Evolutionary conservation across 2,113 vertebrate species (phyloP).

Genomic region (Syrrhaptes paradoxus): DNA sequence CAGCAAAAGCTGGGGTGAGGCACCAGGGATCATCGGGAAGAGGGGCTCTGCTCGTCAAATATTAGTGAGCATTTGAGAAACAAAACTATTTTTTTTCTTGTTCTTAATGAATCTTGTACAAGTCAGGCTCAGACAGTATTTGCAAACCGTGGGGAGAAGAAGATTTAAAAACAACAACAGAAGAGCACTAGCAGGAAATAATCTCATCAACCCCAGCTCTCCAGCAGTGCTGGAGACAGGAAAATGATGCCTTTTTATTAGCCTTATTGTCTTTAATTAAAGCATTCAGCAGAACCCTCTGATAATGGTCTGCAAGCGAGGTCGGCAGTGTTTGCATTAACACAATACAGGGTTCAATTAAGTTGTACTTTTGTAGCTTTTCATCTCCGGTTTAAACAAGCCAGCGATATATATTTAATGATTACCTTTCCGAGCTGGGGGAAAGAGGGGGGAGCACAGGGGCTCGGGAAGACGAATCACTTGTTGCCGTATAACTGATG

Average conservation of each 20-base stretch:
- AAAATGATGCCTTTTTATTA: constrained; percentile 78
- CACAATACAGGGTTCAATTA: constrained; percentile 73
- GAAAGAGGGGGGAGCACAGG: neutral
- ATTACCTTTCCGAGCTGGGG: constrained; percentile 35
- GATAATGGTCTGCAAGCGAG: constrained; percentile 72
- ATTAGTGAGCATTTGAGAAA: neutral
- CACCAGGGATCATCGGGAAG: neutral
- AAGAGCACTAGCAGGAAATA: constrained; percentile 68
- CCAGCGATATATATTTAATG: constrained; percentile 29
- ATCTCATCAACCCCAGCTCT: constrained; percentile 71
- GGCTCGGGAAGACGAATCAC: neutral
- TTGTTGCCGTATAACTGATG: constrained; percentile 1
- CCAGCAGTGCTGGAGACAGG: constrained; percentile 69
- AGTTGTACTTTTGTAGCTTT: constrained; percentile 66
- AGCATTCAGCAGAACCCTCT: constrained; percentile 67
- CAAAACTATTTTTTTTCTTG: neutral
- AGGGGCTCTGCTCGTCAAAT: neutral
- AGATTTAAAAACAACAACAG: constrained; percentile 57
- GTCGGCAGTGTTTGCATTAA: constrained; percentile 68
- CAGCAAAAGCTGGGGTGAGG: neutral
- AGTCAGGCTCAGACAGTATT: constrained; percentile 50
- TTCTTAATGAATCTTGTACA: constrained; percentile 30
- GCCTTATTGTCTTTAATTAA: constrained; percentile 79
- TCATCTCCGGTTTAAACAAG: constrained; percentile 71
- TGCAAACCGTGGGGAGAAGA: constrained; percentile 57